Evolutionary conservation across 2,888 invertebrate genomes (phyloP).

Genomic region (Pachydiplax longipennis): DNA sequence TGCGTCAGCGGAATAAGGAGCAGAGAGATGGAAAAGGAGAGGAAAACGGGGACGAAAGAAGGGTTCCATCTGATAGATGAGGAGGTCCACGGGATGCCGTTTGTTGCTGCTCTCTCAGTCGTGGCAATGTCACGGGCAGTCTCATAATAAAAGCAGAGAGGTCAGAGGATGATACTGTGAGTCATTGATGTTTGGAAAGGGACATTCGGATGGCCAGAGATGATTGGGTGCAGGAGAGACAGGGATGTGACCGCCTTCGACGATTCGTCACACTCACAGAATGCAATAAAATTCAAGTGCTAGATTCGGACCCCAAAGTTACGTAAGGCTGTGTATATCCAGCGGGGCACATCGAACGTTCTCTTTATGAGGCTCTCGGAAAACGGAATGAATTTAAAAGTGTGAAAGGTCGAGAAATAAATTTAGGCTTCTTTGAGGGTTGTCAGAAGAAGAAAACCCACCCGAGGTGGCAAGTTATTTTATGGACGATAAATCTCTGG

Average conservation of each 20-base stretch:
- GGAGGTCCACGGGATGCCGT: background rate
- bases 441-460: too few species aligned
- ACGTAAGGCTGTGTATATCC: background rate
- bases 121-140: background rate
- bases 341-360: too few species aligned
- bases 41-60: background rate
- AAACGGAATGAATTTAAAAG: too few species aligned
- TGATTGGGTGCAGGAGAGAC: background rate
- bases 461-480: too few species aligned
- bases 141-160: slow-evolving; percentile 7
- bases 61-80: background rate
- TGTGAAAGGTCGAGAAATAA: too few species aligned
- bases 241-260: background rate
- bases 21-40: background rate
- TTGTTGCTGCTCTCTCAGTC: background rate
- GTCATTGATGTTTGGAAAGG: background rate
- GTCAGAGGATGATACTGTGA: slow-evolving; percentile 23
- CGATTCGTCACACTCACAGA: background rate
- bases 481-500: too few species aligned
- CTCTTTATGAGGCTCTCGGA: too few species aligned
- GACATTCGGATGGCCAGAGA: background rate
- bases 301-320: background rate
- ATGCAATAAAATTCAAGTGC: background rate
- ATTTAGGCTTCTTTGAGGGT: too few species aligned
- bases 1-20: too few species aligned